phyloP scores from a whole-genome alignment of 2,888 invertebrate genomes.

The Euphydryas editha region DNA sequence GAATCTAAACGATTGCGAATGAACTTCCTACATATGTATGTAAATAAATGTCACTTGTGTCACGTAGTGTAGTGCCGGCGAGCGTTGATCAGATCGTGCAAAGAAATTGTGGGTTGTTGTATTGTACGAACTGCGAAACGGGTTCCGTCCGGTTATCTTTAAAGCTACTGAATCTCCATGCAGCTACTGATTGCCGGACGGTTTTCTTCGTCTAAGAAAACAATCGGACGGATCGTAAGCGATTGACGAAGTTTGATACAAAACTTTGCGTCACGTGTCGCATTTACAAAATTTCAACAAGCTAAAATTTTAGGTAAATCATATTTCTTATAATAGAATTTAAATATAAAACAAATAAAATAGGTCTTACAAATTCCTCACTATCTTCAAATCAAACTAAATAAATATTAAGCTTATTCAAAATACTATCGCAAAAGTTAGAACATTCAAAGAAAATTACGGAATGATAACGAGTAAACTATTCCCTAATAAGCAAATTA shows the following conservation, averaged over 20 bases:
- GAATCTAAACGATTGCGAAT: constrained; percentile 64
- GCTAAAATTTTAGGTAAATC: not conserved
- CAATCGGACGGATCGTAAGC: constrained; percentile 50
- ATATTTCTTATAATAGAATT: not conserved
- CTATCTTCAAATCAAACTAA: not conserved
- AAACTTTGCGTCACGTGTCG: not conserved
- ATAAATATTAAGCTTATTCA: not conserved
- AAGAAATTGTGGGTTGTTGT: constrained; percentile 71
- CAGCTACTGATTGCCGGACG: constrained; percentile 58
- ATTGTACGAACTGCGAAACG: constrained; percentile 65
- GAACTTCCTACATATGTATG: constrained; percentile 75
- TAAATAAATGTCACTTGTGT: constrained; percentile 73
- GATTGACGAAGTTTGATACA: not conserved
- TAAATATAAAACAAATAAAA: not conserved
- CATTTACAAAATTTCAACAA: not conserved
- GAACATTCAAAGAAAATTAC: not conserved
- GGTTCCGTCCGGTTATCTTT: constrained; percentile 63
- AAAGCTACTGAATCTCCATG: constrained; percentile 68
- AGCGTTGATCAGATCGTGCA: constrained; percentile 65
- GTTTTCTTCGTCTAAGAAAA: constrained; percentile 57
- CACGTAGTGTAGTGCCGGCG: constrained; percentile 69
- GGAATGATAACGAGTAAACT: not conserved
- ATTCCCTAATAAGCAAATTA: constrained; percentile 6
- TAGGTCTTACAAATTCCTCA: not conserved
- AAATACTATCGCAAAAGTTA: not conserved